phyloP scores from a whole-genome alignment of 2,888 invertebrate genomes.

The Microplitis deprimator region DNA sequence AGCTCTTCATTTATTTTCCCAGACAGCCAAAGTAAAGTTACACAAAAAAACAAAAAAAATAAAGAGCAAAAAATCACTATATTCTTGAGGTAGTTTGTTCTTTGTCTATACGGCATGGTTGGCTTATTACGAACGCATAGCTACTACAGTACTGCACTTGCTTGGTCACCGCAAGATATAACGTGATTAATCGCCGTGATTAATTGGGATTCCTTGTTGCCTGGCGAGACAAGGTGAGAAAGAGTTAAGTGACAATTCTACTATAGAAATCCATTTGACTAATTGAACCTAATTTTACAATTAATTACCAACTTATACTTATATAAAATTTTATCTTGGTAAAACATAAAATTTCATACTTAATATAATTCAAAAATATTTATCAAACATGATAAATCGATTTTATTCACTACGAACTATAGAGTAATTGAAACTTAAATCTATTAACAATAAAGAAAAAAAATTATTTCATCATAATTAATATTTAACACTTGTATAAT shows the following conservation, averaged over 20 bases:
- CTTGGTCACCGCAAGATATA: constrained; percentile 31
- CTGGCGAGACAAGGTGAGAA: constrained; percentile 24
- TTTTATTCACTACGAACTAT: not conserved
- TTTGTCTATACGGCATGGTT: not conserved
- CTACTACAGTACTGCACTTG: not conserved
- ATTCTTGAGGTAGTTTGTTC: constrained; percentile 5
- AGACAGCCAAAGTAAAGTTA: constrained; percentile 2
- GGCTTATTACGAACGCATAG: constrained; percentile 13
- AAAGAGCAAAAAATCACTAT: constrained; percentile 1
- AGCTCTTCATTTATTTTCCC: constrained; percentile 51
- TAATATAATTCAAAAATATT: too few species aligned
- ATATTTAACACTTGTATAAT: not conserved
- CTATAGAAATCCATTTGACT: constrained; percentile 26
- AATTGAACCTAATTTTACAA: constrained; percentile 43
- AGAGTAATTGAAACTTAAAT: not conserved
- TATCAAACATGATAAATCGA: too few species aligned
- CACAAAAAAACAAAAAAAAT: constrained; percentile 5
- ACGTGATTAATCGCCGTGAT: constrained; percentile 59
- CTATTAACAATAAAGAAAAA: not conserved
- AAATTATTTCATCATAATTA: constrained; percentile 3
- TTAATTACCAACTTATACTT: constrained; percentile 9
- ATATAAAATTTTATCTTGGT: too few species aligned
- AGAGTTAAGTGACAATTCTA: constrained; percentile 40
- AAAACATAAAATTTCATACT: too few species aligned
- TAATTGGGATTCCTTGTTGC: constrained; percentile 52